Evolutionary conservation across 2,797 vertebrate genomes (phyloP), one percentile per base, ranked within the genome.

Genomic region (Dromococcyx pavoninus): DNA sequence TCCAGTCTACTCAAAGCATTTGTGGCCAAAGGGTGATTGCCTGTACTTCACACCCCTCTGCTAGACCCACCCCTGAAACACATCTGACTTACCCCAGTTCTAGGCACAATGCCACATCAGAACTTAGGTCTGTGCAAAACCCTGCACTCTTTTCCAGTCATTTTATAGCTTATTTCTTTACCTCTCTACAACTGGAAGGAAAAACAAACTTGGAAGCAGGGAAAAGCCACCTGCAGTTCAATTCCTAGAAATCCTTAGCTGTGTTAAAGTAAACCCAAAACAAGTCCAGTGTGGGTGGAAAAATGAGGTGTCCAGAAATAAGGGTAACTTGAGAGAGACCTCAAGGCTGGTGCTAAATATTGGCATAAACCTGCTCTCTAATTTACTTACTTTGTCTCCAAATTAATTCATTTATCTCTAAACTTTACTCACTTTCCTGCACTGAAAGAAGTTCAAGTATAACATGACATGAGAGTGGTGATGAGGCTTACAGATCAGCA

Each of bases 51-150:
- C 13, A 23, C 0, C 1, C 6, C 62, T 41, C 44, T 24, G 69
- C 41, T 15, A 43, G 50, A 44, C 46, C 43, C 66, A 8, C 4
- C 27, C 50, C 16, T 5, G 1, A n/a, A 37, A 61, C 0, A 0
- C 3, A 1, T 16, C 48, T n/a, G 35, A 2, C 16, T 27, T 28
- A 8, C 18, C 37, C 25, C 11, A 41, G 17, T 65, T 39, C 25
- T 24, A 19, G 41, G 30, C 44, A 57, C 27, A 67, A 24, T n/a
- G 14, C 65, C n/a, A 44, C 56, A 24, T n/a, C 24, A 33, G 35
- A 54, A 83, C 23, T 44, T 48, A 21, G 14, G 50, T n/a, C 39
- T 17, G 11, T 61, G 7, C 25, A 8, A 35, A 44, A 43, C 37
- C 37, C 39, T 51, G 17, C 18, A 13, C 25, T 64, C 51, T 15